A percentile compares a stretch with the other conserved stretches of the same genome.
phyloP scores from a whole-genome alignment of 2,113 vertebrate genomes.

The Corythaeola cristata region DNA sequence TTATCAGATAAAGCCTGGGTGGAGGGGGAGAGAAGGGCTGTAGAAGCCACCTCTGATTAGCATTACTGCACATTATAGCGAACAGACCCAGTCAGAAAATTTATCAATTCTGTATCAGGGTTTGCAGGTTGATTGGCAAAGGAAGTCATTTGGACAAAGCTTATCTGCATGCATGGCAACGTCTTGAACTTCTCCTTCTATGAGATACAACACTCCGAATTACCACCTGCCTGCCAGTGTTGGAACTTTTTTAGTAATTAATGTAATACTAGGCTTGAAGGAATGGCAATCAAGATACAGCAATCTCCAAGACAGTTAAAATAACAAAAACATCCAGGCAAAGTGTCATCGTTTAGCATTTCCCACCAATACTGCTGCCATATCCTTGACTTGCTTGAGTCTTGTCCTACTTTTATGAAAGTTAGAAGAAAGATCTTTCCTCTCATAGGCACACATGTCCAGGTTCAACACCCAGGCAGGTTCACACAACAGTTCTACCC shows the following conservation, averaged over 20 bases:
- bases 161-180: background rate
- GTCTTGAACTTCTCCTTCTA: background rate
- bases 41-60: background rate
- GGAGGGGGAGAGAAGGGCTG: background rate
- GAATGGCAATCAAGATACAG: accelerated
- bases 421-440: background rate
- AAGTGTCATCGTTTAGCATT: background rate
- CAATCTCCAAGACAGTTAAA: background rate
- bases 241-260: background rate
- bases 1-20: background rate
- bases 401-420: accelerated
- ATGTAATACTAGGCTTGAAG: background rate
- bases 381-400: too few relatives aligned
- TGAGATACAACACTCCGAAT: background rate
- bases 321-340: accelerated
- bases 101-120: accelerated
- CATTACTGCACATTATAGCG: accelerated
- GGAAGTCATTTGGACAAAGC: background rate
- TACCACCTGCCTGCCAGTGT: accelerated
- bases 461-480: background rate
- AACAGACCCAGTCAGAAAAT: background rate
- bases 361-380: background rate
- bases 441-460: accelerated
- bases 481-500: background rate
- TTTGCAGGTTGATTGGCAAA: background rate